Evolutionary conservation across 2,888 invertebrate genomes (phyloP).

Genomic region (Sinodicranocentrus sp.): DNA sequence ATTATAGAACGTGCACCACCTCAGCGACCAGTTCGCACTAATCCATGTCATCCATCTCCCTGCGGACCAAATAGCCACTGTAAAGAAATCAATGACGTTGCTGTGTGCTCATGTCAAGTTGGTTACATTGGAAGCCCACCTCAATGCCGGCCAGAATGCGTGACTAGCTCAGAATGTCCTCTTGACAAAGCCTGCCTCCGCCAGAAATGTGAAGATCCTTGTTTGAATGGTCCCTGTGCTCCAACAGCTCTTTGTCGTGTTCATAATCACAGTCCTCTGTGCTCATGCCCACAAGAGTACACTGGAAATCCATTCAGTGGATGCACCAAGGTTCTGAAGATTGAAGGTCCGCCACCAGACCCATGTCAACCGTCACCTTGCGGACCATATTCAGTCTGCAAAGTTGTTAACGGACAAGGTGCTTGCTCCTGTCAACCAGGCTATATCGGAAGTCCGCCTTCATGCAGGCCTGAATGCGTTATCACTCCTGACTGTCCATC

Average conservation of each 20-base stretch:
- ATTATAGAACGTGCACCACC: slow-evolving; percentile 49
- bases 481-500: slow-evolving; percentile 71
- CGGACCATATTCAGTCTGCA: slow-evolving; percentile 86
- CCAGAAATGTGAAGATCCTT: slow-evolving; percentile 82
- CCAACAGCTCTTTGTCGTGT: slow-evolving; percentile 86
- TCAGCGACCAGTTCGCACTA: slow-evolving; percentile 41
- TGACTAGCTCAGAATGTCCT: slow-evolving; percentile 83
- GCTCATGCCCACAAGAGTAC: slow-evolving; percentile 82
- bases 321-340: slow-evolving; percentile 23
- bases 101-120: slow-evolving; percentile 79
- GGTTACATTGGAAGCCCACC: slow-evolving; percentile 77
- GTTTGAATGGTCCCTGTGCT: slow-evolving; percentile 83
- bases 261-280: slow-evolving; percentile 85
- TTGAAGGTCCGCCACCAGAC: slow-evolving; percentile 79
- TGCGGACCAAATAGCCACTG: slow-evolving; percentile 77
- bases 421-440: slow-evolving; percentile 45
- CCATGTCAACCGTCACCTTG: slow-evolving; percentile 88
- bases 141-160: slow-evolving; percentile 84
- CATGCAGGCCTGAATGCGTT: slow-evolving; percentile 83
- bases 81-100: slow-evolving; percentile 70
- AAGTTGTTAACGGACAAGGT: slow-evolving; percentile 83
- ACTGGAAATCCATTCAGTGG: slow-evolving; percentile 85
- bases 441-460: slow-evolving; percentile 23
- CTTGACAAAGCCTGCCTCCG: slow-evolving; percentile 84
- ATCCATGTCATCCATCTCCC: slow-evolving; percentile 68